Base-by-base conservation (phyloP, 1,140 invertebrate genomes). In the Asobara japonica region DNA sequence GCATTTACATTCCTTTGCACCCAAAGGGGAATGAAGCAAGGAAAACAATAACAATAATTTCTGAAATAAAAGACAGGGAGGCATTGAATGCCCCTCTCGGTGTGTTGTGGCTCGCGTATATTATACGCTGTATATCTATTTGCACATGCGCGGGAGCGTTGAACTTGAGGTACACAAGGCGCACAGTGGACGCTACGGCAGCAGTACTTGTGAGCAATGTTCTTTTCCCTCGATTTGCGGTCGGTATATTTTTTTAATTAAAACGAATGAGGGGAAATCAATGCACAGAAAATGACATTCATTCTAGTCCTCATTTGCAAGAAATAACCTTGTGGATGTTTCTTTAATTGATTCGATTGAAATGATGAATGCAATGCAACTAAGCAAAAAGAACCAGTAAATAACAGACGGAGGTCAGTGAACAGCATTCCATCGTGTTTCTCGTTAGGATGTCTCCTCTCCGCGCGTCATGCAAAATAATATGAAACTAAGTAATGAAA, bases 101-200 rank as follows among this genome's bases (percentile, higher is more conserved):
- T 69, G 68, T 76, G 72, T 71, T 77, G 72, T 75, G 75, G 75
- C 71, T 75, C 75, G 74, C 75, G 76, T 73, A 65, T 72, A 48
- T 65, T 65, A 67, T 72, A 65, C 36, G 25, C 10, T 60, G 51
- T 16, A 18, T 20, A 61, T 73, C 36, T 78, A 79, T 83, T 82
- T 82, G 81, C 76, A 79, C 80, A 79, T 79, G 78, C 77, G 76
- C 81, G 83, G 78, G 84, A 81, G 83, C 84, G 82, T 82, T 86
- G 83, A 85, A 85, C 84, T 82, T 84, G 75, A 75, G 75, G 75
- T 72, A 61, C 69, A 48, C 68, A 60, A 29, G n/a, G 22, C 29
- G 30, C 27, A 30, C 16, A 51, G n/a, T 68, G 61, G 61, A 72
- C 16, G 61, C 51, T 22, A 56, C 11, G 18, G 22, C 73, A n/a